Evolutionary conservation across 2,888 invertebrate genomes (phyloP).

Genomic region (Isotomurus palustris): DNA sequence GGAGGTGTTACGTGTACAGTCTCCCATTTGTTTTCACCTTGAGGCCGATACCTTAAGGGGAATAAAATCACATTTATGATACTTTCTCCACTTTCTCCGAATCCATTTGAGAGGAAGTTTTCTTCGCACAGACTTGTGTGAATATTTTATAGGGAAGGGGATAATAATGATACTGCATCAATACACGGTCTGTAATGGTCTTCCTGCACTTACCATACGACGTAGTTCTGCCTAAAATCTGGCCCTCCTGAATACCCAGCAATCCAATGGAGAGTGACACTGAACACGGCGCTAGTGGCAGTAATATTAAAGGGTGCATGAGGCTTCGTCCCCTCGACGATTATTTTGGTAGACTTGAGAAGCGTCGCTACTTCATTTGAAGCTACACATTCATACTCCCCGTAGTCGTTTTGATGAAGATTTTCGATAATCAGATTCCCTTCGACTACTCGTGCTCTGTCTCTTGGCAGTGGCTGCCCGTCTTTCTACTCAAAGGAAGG

Average conservation of each 20-base stretch:
- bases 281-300: constrained; percentile 81
- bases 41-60: constrained; percentile 66
- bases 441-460: constrained; percentile 69
- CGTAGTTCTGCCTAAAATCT: constrained; percentile 90
- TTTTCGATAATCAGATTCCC: constrained; percentile 82
- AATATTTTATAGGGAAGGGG: too few species aligned
- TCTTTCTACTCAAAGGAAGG: constrained; percentile 57
- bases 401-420: constrained; percentile 79
- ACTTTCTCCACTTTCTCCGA: not conserved
- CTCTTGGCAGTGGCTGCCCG: constrained; percentile 74
- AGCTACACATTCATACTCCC: constrained; percentile 92
- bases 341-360: constrained; percentile 79
- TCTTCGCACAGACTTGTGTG: too few species aligned
- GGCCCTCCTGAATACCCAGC: constrained; percentile 89
- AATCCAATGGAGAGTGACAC: constrained; percentile 85
- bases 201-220: constrained; percentile 79
- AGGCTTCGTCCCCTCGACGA: constrained; percentile 90
- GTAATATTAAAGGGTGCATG: constrained; percentile 95
- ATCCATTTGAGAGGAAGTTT: too few species aligned
- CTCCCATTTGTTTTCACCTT: constrained; percentile 83
- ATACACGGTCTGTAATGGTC: too few species aligned
- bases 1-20: constrained; percentile 90
- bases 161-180: too few species aligned
- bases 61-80: not conserved
- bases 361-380: constrained; percentile 95